phyloP scores from a whole-genome alignment of 2,113 vertebrate genomes.

The Vidua chalybeata region DNA sequence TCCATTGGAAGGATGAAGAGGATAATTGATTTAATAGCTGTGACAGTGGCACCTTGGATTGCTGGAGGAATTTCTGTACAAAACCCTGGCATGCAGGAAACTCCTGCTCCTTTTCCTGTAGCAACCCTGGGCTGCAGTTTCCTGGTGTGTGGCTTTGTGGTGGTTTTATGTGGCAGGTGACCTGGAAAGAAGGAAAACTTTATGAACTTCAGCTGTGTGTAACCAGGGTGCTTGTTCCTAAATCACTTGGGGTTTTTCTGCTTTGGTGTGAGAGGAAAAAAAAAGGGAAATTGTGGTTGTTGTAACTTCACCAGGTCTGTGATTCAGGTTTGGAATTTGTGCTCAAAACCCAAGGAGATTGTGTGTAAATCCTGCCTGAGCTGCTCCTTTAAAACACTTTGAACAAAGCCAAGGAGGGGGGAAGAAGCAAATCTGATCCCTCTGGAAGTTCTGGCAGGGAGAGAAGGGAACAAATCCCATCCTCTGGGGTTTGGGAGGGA shows the following conservation, averaged over 20 bases:
- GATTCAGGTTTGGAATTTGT: neutral
- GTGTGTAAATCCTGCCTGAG: neutral
- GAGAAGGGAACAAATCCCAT: neutral
- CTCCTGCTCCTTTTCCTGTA: neutral
- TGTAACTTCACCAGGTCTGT: neutral
- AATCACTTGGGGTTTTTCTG: neutral
- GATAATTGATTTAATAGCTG: neutral
- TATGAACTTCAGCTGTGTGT: neutral
- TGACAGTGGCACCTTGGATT: neutral
- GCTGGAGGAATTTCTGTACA: neutral
- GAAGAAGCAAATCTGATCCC: neutral
- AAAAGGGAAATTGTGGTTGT: neutral
- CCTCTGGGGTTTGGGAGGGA: fast-evolving
- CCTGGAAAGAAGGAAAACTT: neutral
- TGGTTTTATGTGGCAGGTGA: neutral
- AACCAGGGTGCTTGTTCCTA: neutral
- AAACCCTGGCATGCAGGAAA: neutral
- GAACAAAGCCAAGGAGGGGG: neutral
- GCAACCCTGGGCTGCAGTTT: neutral
- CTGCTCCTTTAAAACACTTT: neutral
- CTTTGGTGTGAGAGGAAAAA: neutral
- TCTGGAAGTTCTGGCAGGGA: neutral
- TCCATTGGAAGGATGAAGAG: neutral
- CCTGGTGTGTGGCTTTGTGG: neutral
- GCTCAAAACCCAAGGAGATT: neutral